phyloP scores from a whole-genome alignment of 2,888 invertebrate species.

The Monopis laevigella region DNA sequence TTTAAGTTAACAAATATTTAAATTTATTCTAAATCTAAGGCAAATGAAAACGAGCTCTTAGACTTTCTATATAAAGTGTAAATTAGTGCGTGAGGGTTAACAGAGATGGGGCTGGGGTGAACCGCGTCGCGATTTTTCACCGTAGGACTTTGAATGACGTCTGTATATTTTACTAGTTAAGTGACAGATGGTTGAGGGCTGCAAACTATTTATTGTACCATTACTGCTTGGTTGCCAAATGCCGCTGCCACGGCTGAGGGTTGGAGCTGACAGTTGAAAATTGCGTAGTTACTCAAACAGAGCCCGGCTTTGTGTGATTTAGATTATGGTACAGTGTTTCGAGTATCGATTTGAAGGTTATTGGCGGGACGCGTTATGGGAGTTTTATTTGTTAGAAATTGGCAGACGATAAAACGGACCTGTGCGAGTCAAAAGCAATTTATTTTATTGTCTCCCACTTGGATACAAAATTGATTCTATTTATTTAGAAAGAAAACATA shows the following conservation, averaged over 20 bases:
- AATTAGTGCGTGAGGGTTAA: conserved; percentile 15
- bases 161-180: conserved; percentile 66
- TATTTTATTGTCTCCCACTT: conserved; percentile 44
- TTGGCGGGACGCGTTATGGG: conserved; percentile 25
- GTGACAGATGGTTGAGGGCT: conserved; percentile 64
- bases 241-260: conserved; percentile 33
- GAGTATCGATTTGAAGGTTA: conserved; percentile 29
- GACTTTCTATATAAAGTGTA: conserved; percentile 17
- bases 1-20: conserved; percentile 67
- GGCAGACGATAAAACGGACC: conserved; percentile 41
- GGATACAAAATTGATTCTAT: conserved; percentile 55
- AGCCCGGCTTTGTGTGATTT: conserved; percentile 6
- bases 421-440: conserved; percentile 32
- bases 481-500: conserved; percentile 36
- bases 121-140: conserved; percentile 55
- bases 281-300: conserved; percentile 31
- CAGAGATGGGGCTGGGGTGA: conserved; percentile 43
- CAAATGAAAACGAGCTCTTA: conserved; percentile 38
- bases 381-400: conserved; percentile 47
- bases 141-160: conserved; percentile 53
- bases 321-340: conserved; percentile 9
- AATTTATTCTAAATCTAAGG: conserved; percentile 45
- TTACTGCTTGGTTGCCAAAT: conserved; percentile 56
- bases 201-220: conserved; percentile 63
- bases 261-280: conserved; percentile 55